A percentile compares a stretch with the other conserved stretches of the same genome.
Evolutionary conservation across 2,888 invertebrate species (phyloP).

Genomic region (Steinernema scapterisci): DNA sequence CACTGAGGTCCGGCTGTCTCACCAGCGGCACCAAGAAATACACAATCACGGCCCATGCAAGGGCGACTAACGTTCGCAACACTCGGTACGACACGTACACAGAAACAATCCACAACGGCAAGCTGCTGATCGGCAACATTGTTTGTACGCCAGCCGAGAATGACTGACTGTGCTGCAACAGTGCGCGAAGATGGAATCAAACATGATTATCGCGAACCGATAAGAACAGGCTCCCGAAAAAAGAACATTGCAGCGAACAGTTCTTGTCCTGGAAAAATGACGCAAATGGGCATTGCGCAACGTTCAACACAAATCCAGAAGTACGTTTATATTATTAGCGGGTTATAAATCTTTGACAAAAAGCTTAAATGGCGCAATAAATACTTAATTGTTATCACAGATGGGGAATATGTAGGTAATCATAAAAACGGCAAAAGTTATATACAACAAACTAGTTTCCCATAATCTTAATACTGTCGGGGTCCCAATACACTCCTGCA

Average conservation of each 20-base stretch:
- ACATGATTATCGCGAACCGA: neutral
- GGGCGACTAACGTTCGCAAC: conserved; percentile 57
- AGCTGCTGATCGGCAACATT: too few species aligned
- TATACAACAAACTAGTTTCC: neutral
- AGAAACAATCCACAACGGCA: neutral
- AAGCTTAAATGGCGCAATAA: neutral
- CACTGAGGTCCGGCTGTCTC: conserved; percentile 53
- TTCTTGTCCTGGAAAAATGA: too few species aligned
- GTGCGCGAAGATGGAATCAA: neutral
- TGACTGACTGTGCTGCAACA: neutral
- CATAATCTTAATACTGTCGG: conserved; percentile 43
- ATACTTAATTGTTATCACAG: neutral
- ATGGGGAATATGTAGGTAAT: neutral
- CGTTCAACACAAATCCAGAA: neutral
- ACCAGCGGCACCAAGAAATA: conserved; percentile 58
- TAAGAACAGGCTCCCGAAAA: neutral
- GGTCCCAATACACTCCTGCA: conserved; percentile 45
- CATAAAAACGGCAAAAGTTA: neutral
- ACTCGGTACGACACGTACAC: conserved; percentile 43
- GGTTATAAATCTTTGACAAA: too few species aligned
- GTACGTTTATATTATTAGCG: neutral
- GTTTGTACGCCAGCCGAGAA: too few species aligned
- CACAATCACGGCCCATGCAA: conserved; percentile 55
- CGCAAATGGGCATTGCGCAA: too few species aligned
- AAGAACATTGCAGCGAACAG: too few species aligned